Conservation (phyloP, 2,797 vertebrate genomes). For the Mycteria americana region DNA sequence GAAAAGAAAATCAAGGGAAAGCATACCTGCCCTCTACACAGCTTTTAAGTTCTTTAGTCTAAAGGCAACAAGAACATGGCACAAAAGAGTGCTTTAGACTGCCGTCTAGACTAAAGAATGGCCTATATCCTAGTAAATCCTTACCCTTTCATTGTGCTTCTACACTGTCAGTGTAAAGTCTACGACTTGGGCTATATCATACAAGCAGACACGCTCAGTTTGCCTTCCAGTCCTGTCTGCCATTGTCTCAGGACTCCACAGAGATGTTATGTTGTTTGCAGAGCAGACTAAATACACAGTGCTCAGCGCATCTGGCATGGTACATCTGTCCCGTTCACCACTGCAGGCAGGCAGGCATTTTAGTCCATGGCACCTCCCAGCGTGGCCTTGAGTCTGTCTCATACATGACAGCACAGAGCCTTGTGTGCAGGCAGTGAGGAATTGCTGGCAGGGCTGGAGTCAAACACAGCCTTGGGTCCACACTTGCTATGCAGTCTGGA, state of each 20-base stretch:
- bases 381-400: not conserved
- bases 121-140: not conserved
- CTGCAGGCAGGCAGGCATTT: not conserved
- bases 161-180: fast-evolving
- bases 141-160: not conserved
- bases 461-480: not conserved
- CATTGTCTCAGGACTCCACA: not conserved
- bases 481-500: not conserved
- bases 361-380: too few relatives aligned
- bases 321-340: not conserved
- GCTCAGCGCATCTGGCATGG: fast-evolving
- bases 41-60: not conserved
- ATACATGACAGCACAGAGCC: fast-evolving
- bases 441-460: not conserved
- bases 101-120: not conserved
- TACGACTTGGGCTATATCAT: fast-evolving
- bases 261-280: not conserved
- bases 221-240: not conserved
- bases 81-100: not conserved
- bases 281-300: not conserved
- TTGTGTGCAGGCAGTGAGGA: fast-evolving
- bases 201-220: fast-evolving
- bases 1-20: not conserved
- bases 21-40: not conserved
- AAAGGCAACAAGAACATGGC: not conserved